A percentile compares a stretch with the other conserved stretches of the same genome.
Evolutionary conservation across 2,888 invertebrate genomes (phyloP).

Genomic region (Enoplolaimus lenunculus): DNA sequence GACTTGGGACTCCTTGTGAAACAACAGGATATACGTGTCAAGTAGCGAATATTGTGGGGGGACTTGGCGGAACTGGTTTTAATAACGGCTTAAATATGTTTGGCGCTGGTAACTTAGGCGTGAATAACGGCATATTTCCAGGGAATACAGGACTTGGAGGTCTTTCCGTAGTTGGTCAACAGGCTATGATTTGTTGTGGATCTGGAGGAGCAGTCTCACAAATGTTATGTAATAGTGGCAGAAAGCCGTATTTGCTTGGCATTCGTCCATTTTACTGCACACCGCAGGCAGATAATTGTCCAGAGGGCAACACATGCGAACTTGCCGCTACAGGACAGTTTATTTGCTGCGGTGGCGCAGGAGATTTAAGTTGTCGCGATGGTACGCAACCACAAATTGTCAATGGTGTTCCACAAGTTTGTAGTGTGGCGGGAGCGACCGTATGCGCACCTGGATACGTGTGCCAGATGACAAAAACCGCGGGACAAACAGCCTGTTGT

Average conservation of each 20-base stretch:
- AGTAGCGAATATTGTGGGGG: too few relatives aligned
- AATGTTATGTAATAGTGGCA: neutral
- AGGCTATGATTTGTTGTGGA: constrained; percentile 4
- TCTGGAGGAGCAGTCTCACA: neutral
- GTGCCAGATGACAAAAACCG: neutral
- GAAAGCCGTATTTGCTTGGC: constrained; percentile 10
- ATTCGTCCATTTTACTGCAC: constrained; percentile 4
- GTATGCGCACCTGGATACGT: neutral
- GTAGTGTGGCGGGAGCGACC: neutral
- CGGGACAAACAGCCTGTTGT: neutral
- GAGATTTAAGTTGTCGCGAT: neutral
- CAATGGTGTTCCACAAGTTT: neutral
- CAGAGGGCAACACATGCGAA: neutral
- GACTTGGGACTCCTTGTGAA: neutral
- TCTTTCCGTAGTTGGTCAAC: too few relatives aligned
- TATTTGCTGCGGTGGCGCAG: constrained; percentile 13
- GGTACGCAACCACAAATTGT: too few relatives aligned
- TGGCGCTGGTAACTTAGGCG: neutral
- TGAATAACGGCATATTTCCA: too few relatives aligned
- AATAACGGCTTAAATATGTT: too few relatives aligned
- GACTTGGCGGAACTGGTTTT: too few relatives aligned
- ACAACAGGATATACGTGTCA: constrained; percentile 16
- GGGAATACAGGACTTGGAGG: too few relatives aligned
- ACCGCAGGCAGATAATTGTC: constrained; percentile 9
- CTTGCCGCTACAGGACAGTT: constrained; percentile 1